Evolutionary conservation across 2,797 vertebrate genomes (phyloP), one percentile per base, ranked within the genome.

Genomic region (Enteromius treurensis): DNA sequence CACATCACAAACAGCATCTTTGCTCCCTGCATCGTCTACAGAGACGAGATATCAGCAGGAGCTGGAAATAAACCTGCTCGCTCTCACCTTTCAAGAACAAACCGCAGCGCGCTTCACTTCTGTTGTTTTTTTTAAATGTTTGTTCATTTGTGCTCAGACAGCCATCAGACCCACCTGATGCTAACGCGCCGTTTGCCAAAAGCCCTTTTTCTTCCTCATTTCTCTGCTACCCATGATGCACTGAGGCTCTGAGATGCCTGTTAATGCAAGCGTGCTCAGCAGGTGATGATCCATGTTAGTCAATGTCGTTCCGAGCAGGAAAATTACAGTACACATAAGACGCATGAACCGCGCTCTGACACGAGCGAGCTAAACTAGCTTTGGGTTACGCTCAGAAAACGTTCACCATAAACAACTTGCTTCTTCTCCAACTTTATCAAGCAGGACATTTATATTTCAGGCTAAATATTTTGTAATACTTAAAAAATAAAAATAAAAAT

Each of bases 61-160:
- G 83, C 80, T 87, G 69, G 84, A 87, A 87, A 87, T 85, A 85
- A 87, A 77, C 80, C 86, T 77, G 82, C 86, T 49, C 67, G 17
- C 74, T 58, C 53, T 82, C 75, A 79, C 79, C 49, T 84, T 84
- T 81, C 51, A 64, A 75, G 55, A 85, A 64, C 74, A 67, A 82
- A 81, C 51, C 37, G 29, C n/a, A 40, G 60, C 80, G 32, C 37
- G 26, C 67, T 34, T 77, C n/a, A 17, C 53, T 76, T 40, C 62
- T 74, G 40, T 73, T 81, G 40, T 81, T 69, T 77, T 65, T 71
- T 26, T 29, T 3, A 14, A 65, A 37, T 34, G 67, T 83, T 83
- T 42, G 53, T 84, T 84, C 73, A 37, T 79, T 86, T 71, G 81
- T 26, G 62, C 76, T 70, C 73, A 81, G 65, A 81, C 73, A 85